Base-by-base conservation (phyloP, 2,888 invertebrate species). In the Sesia apiformis region DNA sequence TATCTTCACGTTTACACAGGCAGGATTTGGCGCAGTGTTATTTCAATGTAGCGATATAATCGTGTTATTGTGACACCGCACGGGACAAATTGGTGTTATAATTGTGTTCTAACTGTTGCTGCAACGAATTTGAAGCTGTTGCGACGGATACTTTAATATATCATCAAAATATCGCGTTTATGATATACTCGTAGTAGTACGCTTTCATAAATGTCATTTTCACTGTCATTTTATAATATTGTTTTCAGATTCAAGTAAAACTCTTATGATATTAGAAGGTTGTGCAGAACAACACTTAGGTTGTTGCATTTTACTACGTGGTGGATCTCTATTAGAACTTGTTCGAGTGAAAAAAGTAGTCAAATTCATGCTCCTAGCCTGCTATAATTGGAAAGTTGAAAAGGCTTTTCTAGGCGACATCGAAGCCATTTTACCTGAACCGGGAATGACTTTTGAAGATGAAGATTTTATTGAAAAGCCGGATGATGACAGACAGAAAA, bases 371-470 rank as follows among this genome's bases (percentile, higher is more conserved):
- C 91, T 97, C 0, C 94, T 95, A 58, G 93, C 95, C 0, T 92
- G 94, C 43, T 98, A 98, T 78, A 98, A 98, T 67, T 96, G 97
- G 94, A 92, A 95, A 52, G 85, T 98, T 50, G 99, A 99, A 79
- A 94, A 95, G 67, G 95, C 97, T 0, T 98, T 97, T 78, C 92
- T 97, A 84, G 96, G 96, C 59, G 96, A 97, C 74, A 96, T 96
- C 65, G 97, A 84, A 62, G 90, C 89, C 0, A 65, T 77, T 0
- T 54, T 90, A n/a, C 90, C 90, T 0, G 84, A 87, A 65, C 75
- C 86, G 0, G 87, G 86, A 1, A 77, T 76, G 73, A 78, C 74
- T 0, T 90, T 90, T 51, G 82, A 77, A 2, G 87, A 84, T 40
- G 73, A 76, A 0, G 64, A 53, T 42, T 52, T 52, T 38, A 40